A percentile compares a stretch with the other conserved stretches of the same genome.
Evolutionary conservation across 64 coral and sea anemone genomes (phyloP).

Genomic region (Montipora cactus): DNA sequence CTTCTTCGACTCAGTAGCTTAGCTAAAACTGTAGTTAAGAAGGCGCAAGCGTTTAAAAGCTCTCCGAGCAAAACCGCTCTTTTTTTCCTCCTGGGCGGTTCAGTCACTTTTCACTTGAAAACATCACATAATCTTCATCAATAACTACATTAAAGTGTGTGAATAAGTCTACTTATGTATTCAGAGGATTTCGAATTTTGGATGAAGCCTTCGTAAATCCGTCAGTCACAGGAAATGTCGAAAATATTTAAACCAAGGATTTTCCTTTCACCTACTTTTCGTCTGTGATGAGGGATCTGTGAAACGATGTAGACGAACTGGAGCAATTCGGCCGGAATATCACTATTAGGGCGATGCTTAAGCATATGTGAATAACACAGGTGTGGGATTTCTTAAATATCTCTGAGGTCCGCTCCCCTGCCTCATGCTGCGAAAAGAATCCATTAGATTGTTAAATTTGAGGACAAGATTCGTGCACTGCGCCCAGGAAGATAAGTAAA

Average conservation of each 20-base stretch:
- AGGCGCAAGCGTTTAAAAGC: neutral
- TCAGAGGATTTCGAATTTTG: neutral
- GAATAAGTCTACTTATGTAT: neutral
- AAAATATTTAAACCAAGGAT: too few species aligned
- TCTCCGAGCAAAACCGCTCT: conserved; percentile 10
- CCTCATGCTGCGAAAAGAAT: conserved; percentile 20
- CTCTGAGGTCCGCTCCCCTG: neutral
- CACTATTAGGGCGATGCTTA: neutral
- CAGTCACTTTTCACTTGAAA: conserved; percentile 8
- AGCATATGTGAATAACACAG: neutral
- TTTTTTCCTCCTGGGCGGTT: conserved; percentile 33
- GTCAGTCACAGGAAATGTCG: too few species aligned
- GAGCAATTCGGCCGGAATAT: neutral
- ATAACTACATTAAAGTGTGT: neutral
- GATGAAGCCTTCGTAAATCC: too few species aligned
- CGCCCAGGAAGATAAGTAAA: neutral
- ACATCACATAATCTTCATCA: conserved; percentile 36
- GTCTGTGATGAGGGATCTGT: too few species aligned
- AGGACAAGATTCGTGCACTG: neutral
- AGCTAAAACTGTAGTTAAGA: too few species aligned
- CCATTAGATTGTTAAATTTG: neutral
- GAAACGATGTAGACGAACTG: neutral
- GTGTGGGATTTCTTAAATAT: neutral
- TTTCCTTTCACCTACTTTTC: too few species aligned
- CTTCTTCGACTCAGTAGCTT: neutral